These are phyloP conservation scores for Calliphora vomitoria DNA, from an alignment of 2,888 invertebrate genomes.

Conservation along the genomic window DNA sequence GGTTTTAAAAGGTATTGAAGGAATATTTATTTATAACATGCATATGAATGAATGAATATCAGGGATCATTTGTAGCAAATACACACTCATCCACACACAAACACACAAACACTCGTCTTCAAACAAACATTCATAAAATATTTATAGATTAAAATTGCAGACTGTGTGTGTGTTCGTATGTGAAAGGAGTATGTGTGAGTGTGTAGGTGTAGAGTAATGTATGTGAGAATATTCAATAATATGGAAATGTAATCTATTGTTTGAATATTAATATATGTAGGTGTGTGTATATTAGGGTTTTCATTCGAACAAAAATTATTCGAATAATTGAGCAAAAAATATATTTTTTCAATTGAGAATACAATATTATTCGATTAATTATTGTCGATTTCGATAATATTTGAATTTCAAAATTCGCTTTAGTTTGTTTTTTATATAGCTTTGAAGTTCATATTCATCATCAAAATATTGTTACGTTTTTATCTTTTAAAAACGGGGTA, in stretches of 20 bases:
- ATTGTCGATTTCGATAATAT: too few relatives aligned
- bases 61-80: conserved; percentile 14
- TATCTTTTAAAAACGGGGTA: too few relatives aligned
- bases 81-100: neutral
- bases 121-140: conserved; percentile 12
- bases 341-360: too few relatives aligned
- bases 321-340: too few relatives aligned
- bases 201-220: neutral
- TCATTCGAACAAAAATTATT: too few relatives aligned
- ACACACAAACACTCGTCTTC: neutral
- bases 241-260: conserved; percentile 35
- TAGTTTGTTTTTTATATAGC: too few relatives aligned
- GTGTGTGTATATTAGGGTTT: too few relatives aligned
- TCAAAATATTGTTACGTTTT: too few relatives aligned
- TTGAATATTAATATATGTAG: neutral
- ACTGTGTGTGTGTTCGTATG: neutral
- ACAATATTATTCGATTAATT: too few relatives aligned
- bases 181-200: conserved; percentile 11
- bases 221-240: conserved; percentile 10
- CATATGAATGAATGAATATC: conserved; percentile 20
- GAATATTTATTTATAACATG: conserved; percentile 27
- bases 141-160: conserved; percentile 20
- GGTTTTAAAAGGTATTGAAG: conserved; percentile 18
- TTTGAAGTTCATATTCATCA: too few relatives aligned
- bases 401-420: too few relatives aligned